Base-by-base conservation (phyloP, 2,113 vertebrate genomes). In the Spea multiplicata region DNA sequence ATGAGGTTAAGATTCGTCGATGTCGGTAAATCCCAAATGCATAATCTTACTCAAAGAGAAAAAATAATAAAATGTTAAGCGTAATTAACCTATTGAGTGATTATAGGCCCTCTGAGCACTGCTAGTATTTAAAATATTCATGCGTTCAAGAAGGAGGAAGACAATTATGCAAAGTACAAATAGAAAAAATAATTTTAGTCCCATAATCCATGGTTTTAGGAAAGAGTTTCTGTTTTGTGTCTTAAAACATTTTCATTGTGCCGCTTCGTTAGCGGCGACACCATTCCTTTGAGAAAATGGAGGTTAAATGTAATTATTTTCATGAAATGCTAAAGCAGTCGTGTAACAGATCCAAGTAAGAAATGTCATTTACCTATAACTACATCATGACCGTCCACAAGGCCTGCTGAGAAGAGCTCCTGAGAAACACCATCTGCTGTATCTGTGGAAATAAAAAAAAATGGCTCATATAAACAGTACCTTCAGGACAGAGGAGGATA, bases 391-490 rank as follows among this genome's bases (percentile, higher is more conserved):
- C 96, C 96, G 75, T 96, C 94, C 88, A 99, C 97, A 79, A 99
- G 91, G 85, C 97, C 97, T 75, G 97, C 97, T 57, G 97, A 99
- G 91, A 96, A 95, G 84, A 99, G 93, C 86, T 99, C 97, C 91
- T 98, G 97, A 90, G 97, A 99, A 88, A 99, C 97, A 3, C 97
- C 97, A 82, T 99, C 97, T 85, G 97, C 95, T 8, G 97, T 98
- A 88, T 99, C 96, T 99, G 89, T 86, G 74, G 88, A 88, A 90
- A 91, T n/a, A 76, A 81, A 84, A 82, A 81, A 90, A 91, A 90
- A 77, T 78, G 90, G 47, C 76, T 88, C 69, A 74, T 74, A 82
- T 93, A 79, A 91, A 87, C 67, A 17, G 74, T 50, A 61, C 71
- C 64, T 80, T 13, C 64, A 80, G 85, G 76, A 78, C 69, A 82